These are phyloP conservation scores for Steromphala cineraria DNA, from an alignment of 2,888 invertebrate genomes.

Conservation along the genomic window DNA sequence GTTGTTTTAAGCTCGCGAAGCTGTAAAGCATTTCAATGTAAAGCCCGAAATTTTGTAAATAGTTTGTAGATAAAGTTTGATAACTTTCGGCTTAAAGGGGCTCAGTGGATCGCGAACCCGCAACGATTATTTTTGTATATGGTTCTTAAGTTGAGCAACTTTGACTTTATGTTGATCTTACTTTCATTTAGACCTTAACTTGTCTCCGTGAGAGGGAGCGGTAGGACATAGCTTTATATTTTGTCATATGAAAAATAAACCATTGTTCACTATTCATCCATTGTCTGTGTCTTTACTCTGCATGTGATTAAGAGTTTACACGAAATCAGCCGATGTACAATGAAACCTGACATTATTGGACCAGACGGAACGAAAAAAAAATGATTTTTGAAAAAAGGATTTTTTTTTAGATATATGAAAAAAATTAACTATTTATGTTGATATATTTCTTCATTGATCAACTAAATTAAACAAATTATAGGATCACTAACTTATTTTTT, in stretches of 20 bases:
- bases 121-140: neutral
- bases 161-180: constrained; percentile 2
- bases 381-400: no score
- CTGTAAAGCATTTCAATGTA: neutral
- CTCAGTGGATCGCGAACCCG: neutral
- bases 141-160: neutral
- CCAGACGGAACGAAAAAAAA: no score
- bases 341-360: no score
- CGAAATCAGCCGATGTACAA: no score
- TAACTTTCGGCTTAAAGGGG: neutral
- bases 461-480: no score
- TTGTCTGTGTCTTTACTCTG: neutral
- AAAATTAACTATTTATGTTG: no score
- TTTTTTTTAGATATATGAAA: no score
- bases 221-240: constrained; percentile 37
- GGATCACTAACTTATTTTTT: no score
- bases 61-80: constrained; percentile 9
- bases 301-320: neutral
- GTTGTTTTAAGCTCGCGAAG: neutral
- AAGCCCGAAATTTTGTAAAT: neutral
- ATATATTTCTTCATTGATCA: no score
- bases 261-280: neutral
- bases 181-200: constrained; percentile 21
- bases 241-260: constrained; percentile 40
- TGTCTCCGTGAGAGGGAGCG: neutral